phyloP scores from a whole-genome alignment of 2,797 vertebrate genomes.

The Scolopax bukidnonensis region DNA sequence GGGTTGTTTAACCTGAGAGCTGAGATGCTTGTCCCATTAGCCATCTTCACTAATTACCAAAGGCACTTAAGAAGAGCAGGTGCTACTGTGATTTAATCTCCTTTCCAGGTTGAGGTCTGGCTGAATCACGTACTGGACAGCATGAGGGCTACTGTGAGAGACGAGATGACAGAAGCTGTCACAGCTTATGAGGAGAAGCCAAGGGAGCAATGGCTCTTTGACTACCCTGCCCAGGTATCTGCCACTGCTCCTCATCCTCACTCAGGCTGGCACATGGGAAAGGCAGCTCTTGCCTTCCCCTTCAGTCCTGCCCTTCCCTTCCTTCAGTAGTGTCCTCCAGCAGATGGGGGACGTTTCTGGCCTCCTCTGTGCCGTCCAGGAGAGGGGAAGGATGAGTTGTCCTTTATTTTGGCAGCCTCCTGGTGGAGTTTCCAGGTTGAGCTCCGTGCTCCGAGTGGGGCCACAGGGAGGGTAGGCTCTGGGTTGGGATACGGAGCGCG shows the following conservation, averaged over 20 bases:
- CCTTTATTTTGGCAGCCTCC: neutral
- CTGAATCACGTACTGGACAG: constrained; percentile 85
- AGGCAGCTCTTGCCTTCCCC: neutral
- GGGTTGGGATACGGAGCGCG: accelerated
- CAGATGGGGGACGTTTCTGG: neutral
- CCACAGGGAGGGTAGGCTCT: neutral
- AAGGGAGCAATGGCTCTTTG: constrained; percentile 95
- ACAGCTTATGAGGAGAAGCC: constrained; percentile 89
- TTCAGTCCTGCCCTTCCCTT: neutral
- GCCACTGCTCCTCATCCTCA: neutral
- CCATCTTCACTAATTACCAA: neutral
- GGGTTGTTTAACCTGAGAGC: neutral
- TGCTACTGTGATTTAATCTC: neutral
- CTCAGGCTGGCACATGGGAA: neutral
- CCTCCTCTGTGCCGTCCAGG: neutral
- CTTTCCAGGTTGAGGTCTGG: constrained; percentile 90
- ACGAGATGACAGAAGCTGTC: constrained; percentile 86
- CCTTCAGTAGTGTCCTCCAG: too few species aligned
- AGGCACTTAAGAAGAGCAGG: neutral
- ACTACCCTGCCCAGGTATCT: constrained; percentile 96
- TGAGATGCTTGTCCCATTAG: neutral
- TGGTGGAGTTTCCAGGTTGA: neutral
- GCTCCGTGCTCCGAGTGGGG: accelerated
- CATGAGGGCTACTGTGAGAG: constrained; percentile 89
- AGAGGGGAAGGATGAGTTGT: neutral